phyloP scores from a whole-genome alignment of 2,888 invertebrate genomes.

The Mallateleia sp. region DNA sequence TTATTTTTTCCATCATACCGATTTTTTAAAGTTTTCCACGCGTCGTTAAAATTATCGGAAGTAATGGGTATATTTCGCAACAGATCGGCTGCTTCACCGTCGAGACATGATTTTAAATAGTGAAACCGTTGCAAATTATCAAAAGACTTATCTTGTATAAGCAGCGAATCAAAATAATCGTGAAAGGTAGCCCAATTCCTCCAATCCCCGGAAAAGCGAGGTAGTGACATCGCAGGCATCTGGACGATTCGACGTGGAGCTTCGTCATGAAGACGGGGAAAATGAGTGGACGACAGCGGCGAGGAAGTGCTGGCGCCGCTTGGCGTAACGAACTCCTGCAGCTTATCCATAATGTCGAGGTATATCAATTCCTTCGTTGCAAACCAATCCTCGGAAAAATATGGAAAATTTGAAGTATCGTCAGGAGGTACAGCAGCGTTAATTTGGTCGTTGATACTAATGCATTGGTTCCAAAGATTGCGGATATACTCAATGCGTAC shows the following conservation, averaged over 20 bases:
- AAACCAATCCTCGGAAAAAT: too few species aligned
- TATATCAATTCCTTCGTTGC: too few species aligned
- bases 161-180: neutral
- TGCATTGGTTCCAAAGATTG: too few species aligned
- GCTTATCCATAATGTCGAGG: too few species aligned
- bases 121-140: conserved; percentile 10
- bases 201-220: neutral
- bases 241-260: neutral
- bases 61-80: neutral
- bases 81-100: neutral
- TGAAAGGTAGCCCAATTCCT: neutral
- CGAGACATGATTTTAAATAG: conserved; percentile 16
- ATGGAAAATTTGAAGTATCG: too few species aligned
- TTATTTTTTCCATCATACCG: neutral
- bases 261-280: too few species aligned
- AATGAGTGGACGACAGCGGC: too few species aligned
- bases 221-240: neutral
- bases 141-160: conserved; percentile 11
- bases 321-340: too few species aligned
- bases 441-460: too few species aligned
- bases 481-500: too few species aligned
- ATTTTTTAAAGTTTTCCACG: neutral
- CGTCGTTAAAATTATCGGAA: neutral
- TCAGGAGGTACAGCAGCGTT: too few species aligned
- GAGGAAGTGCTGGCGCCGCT: too few species aligned